Base-by-base conservation (phyloP, 1,140 invertebrate genomes). In the Nasonia giraulti region DNA sequence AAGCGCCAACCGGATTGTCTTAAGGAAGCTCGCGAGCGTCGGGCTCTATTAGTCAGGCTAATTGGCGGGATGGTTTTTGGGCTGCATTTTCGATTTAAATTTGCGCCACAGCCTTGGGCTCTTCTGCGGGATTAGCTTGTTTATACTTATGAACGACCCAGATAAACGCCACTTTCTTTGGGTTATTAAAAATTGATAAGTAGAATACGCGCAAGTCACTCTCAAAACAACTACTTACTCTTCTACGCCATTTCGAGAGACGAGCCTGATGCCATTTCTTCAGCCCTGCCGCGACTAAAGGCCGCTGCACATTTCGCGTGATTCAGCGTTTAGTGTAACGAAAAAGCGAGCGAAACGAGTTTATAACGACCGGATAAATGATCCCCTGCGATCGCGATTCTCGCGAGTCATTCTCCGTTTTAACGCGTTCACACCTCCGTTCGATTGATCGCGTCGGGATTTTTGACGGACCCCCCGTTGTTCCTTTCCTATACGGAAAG, bases 361-460 rank as follows among this genome's bases (percentile, higher is more conserved):
- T 74, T 74, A 74, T 74, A 76, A 50, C 44, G 74, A 44, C n/a
- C 74, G 50, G 40, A 76, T 44, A 50, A 50, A 76, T 40, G 20
- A 47, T 76, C 20, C 44, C 11, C 40, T 33, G 8, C 47, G 8
- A 20, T 20, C 44, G 23, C 11, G 44, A 23, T 76, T 76, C 17
- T 37, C 37, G 12, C 73, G 11, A 74, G 73, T 74, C 73, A 74
- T 6, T 74, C 14, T 44, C 27, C 55, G 55, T 62, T 62, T 62
- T 62, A 62, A 62, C 55, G 17, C 55, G 5, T 7, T 62, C 6
- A 17, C 55, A 62, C 17, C 17, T 62, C 17, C 7, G 55, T n/a
- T 62, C 55, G 55, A 62, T 62, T 62, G 55, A 62, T 62, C 55
- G 55, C 55, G 55, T 62, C 17, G 55, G n/a, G 20, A 62, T 62